Base-by-base conservation (phyloP, 2,888 invertebrate genomes). In the Aleiodes leptofemur region DNA sequence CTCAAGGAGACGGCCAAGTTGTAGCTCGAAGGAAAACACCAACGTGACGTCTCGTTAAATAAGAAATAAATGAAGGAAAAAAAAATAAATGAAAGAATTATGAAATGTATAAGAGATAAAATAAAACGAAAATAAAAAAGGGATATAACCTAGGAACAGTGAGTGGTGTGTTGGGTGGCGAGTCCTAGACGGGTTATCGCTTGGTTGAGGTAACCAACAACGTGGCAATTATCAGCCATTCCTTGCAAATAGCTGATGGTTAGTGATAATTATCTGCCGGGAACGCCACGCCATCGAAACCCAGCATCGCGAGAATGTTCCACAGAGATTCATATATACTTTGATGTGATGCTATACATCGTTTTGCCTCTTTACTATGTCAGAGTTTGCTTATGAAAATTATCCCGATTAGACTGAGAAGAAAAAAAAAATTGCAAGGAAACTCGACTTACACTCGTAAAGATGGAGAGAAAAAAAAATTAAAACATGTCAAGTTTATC, bases 231-330 rank as follows among this genome's bases (percentile, higher is more conserved):
- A 89, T 89, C 88, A 89, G 86, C 88, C 89, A 88, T 89, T 89
- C 88, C 88, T 89, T 84, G 88, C 89, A 89, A 89, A 89, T 89
- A 89, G 89, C 88, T 86, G 89, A 89, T 88, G 88, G 89, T 89
- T 89, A 89, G 88, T 86, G 89, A 89, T 89, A 89, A 89, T 89
- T 89, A 89, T 88, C 87, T 87, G 85, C 86, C 84, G 84, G 83
- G 88, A 87, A 87, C 85, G 85, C 85, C 85, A 86, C 86, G 85
- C 86, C 86, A 85, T 87, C 84, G 83, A 82, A 82, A 82, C 84
- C 84, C 81, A 83, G 85, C 85, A 86, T 85, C 82, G 82, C 80
- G 16, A 64, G 64, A 64, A 16, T 43, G 64, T 64, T 64, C 34
- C n/a, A 13, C 59, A 38, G 34, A 14, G 34, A 59, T 59, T 14